phyloP scores from a whole-genome alignment of 1,140 invertebrate species.

The Brachionus asplanchnoidis region DNA sequence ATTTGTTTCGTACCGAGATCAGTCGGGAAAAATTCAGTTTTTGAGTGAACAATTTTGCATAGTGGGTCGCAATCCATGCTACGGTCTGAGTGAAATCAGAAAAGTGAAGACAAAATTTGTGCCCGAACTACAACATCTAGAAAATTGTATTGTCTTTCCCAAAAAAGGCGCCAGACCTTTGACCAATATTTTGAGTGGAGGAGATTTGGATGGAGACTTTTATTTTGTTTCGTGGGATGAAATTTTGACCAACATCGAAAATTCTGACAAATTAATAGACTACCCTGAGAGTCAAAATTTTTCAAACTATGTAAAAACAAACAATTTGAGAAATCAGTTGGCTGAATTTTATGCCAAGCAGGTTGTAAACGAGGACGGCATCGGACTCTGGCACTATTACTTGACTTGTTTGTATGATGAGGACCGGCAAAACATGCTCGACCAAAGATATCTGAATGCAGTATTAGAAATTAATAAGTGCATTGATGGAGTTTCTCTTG shows the following conservation, averaged over 20 bases:
- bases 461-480: conserved; percentile 14
- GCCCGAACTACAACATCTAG: conserved; percentile 49
- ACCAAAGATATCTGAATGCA: background rate
- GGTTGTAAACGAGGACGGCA: background rate
- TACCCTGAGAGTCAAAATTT: background rate
- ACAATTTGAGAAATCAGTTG: background rate
- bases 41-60: background rate
- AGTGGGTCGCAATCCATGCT: conserved; percentile 55
- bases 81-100: conserved; percentile 56
- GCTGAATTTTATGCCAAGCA: background rate
- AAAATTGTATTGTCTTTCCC: conserved; percentile 58
- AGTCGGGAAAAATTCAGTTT: background rate
- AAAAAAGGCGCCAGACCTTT: conserved; percentile 53
- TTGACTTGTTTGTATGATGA: background rate
- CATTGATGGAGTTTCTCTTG: background rate
- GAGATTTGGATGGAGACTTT: conserved; percentile 57
- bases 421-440: background rate
- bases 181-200: conserved; percentile 57
- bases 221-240: conserved; percentile 54
- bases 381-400: conserved; percentile 6
- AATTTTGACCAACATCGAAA: background rate
- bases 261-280: background rate
- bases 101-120: conserved; percentile 53
- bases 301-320: background rate
- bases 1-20: background rate